Evolutionary conservation across 2,888 invertebrate species (phyloP), one percentile per base, ranked within the genome.

Genomic region (Diarsia dahlii): DNA sequence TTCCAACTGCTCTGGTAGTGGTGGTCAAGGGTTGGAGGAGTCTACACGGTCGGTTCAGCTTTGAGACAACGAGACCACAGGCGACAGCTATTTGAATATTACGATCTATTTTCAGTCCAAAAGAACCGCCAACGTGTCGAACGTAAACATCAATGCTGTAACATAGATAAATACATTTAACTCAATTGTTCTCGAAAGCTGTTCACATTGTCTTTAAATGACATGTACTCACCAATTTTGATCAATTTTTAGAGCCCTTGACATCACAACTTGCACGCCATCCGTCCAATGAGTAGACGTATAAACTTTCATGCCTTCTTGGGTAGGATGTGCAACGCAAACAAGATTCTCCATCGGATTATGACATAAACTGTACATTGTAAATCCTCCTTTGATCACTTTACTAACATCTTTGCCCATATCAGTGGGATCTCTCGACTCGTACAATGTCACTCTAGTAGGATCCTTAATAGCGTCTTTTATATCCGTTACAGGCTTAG

Each of bases 111-210:
- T 54, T 54, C 20, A n/a, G 3, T 54, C 52, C 52, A 54, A 54
- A 54, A 54, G 52, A 54, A n/a, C 52, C 52, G 3, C 52, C 52
- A 10, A 54, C 52, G 10, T 54, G 20, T 54, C 52, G 20, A 54
- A 54, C n/a, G 52, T 54, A 54, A n/a, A 54, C 20, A n/a, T 54
- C 52, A 54, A 54, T 54, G 52, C 52, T 54, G 52, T 54, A 54
- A 54, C 3, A 54, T 10, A n/a, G 8, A 50, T 18, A n/a, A 8
- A n/a, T n/a, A n/a, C n/a, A 54, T n/a, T 54, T 54, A 10, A n/a
- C 10, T 54, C 9, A n/a, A 54, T n/a, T n/a, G 20, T 54, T 54
- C 9, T 3, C 20, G 3, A n/a, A 54, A 20, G 10, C n/a, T 10
- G 52, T 52, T 20, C 50, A 18, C 50, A 6, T 18, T 50, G 20